These are phyloP conservation scores for Drosophila recens DNA, from an alignment of 2,888 invertebrate genomes.

Conservation along the genomic window DNA sequence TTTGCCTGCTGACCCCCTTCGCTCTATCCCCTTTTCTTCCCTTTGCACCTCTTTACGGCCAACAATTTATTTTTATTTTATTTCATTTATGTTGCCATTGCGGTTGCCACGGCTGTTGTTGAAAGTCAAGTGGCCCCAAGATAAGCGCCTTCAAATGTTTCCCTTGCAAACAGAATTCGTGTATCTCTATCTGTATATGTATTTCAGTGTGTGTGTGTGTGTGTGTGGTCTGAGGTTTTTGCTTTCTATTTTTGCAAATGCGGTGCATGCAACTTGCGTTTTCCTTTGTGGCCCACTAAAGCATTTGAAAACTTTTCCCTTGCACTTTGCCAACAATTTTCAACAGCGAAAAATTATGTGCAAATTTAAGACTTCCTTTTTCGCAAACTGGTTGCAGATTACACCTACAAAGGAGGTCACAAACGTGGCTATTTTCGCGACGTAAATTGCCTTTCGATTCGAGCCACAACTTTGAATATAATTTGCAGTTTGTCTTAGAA, in stretches of 20 bases:
- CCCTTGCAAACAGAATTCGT: constrained; percentile 42
- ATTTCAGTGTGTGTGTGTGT: constrained; percentile 14
- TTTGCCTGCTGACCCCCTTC: constrained; percentile 20
- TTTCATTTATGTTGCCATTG: constrained; percentile 56
- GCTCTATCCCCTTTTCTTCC: neutral
- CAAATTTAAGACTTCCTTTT: constrained; percentile 47
- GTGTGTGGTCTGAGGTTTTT: constrained; percentile 31
- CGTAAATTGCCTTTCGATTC: constrained; percentile 27
- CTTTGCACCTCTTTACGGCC: constrained; percentile 15
- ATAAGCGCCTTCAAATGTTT: constrained; percentile 74
- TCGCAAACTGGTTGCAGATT: constrained; percentile 23
- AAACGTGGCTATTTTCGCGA: constrained; percentile 24
- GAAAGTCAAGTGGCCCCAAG: constrained; percentile 74
- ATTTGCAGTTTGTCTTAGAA: neutral
- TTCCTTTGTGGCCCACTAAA: constrained; percentile 38
- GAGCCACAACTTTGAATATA: constrained; percentile 5
- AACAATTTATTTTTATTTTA: constrained; percentile 78
- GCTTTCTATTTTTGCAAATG: constrained; percentile 54
- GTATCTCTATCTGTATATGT: constrained; percentile 6
- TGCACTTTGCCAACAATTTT: constrained; percentile 42
- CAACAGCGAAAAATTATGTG: constrained; percentile 44
- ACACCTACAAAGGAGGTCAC: constrained; percentile 34
- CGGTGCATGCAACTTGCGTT: constrained; percentile 60
- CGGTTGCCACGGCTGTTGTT: constrained; percentile 40
- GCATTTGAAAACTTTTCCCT: constrained; percentile 48